A percentile compares a stretch with the other conserved stretches of the same genome.
Evolutionary conservation across 2,888 invertebrate species (phyloP).

Genomic region (Chrysina gloriosa): DNA sequence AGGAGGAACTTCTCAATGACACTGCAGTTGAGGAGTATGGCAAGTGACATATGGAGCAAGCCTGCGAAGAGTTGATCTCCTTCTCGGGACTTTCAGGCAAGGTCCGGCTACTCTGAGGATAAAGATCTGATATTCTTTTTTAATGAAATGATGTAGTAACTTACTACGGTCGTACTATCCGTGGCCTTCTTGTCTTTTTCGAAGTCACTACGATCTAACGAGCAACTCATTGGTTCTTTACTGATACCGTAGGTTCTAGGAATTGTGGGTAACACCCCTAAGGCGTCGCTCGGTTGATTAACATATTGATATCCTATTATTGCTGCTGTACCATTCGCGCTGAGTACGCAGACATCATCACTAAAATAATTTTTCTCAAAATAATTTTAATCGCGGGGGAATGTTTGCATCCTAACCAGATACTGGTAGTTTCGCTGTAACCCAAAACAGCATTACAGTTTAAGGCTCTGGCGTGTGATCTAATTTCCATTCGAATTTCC

Average conservation of each 20-base stretch:
- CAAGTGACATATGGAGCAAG: slow-evolving; percentile 75
- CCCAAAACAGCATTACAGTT: slow-evolving; percentile 95
- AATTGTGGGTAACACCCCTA: slow-evolving; percentile 51
- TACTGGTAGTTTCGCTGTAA: slow-evolving; percentile 91
- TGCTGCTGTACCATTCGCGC: slow-evolving; percentile 94
- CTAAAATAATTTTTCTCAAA: slow-evolving; percentile 67
- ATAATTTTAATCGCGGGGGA: not conserved
- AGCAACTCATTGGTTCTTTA: slow-evolving; percentile 66
- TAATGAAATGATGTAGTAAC: not conserved
- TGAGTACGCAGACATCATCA: slow-evolving; percentile 94
- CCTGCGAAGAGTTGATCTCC: slow-evolving; percentile 41
- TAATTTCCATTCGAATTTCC: slow-evolving; percentile 93
- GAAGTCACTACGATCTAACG: slow-evolving; percentile 67
- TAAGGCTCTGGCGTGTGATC: slow-evolving; percentile 91
- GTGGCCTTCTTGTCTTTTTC: slow-evolving; percentile 61
- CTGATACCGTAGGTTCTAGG: slow-evolving; percentile 28
- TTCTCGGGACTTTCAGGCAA: slow-evolving; percentile 63
- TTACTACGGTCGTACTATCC: slow-evolving; percentile 28
- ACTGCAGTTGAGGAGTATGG: slow-evolving; percentile 82
- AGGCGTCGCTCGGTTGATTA: slow-evolving; percentile 56
- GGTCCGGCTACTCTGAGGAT: slow-evolving; percentile 27
- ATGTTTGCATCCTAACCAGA: slow-evolving; percentile 78
- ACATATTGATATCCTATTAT: slow-evolving; percentile 74
- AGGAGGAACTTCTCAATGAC: slow-evolving; percentile 79
- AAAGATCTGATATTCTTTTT: not conserved